These are phyloP conservation scores for Nerophis lumbriciformis DNA, from an alignment of 2,113 vertebrate genomes.

Conservation along the genomic window DNA sequence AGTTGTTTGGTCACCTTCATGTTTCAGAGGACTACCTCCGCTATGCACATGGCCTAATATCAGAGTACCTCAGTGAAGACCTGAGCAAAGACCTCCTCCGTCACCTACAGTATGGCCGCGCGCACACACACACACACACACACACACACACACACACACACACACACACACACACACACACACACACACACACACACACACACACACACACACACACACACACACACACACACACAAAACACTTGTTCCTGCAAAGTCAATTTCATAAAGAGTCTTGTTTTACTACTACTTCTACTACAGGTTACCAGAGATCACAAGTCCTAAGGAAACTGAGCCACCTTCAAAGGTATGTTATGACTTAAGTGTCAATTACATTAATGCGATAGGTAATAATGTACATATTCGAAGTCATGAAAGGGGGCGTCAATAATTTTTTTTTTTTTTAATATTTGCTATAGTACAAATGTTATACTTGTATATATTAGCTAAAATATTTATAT, in stretches of 20 bases:
- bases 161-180: not conserved
- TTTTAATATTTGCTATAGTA: too few relatives aligned
- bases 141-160: not conserved
- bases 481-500: too few relatives aligned
- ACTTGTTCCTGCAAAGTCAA: not conserved
- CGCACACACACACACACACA: not conserved
- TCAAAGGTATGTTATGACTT: slow-evolving; percentile 76
- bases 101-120: slow-evolving; percentile 78
- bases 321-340: slow-evolving; percentile 74
- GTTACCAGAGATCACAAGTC: slow-evolving; percentile 78
- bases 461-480: too few relatives aligned
- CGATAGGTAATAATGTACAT: too few relatives aligned
- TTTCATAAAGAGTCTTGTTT: not conserved
- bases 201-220: not conserved
- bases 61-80: slow-evolving; percentile 87
- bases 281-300: slow-evolving; percentile 57
- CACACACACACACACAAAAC: not conserved
- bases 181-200: not conserved
- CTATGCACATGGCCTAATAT: slow-evolving; percentile 90
- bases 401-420: too few relatives aligned
- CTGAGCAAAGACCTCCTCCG: slow-evolving; percentile 81
- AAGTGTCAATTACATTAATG: not conserved
- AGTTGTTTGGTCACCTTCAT: slow-evolving; percentile 1
- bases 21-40: slow-evolving; percentile 80
- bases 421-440: too few relatives aligned